phyloP scores from a whole-genome alignment of 2,888 invertebrate species.

The Pediacus dermestoides region DNA sequence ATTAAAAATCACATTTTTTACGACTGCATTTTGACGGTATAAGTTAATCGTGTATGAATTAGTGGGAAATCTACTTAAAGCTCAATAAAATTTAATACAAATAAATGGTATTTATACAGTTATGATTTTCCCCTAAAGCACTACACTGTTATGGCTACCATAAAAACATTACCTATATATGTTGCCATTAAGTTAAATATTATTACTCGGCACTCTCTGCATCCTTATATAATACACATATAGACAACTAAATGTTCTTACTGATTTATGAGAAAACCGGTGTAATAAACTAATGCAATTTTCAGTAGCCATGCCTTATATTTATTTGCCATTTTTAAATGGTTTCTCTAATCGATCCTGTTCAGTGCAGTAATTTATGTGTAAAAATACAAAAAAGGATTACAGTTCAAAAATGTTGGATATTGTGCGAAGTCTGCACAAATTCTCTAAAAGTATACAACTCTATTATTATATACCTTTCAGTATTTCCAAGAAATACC shows the following conservation, averaged over 20 bases:
- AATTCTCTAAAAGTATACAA: too few relatives aligned
- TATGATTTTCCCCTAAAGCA: constrained; percentile 34
- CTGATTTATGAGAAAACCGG: constrained; percentile 32
- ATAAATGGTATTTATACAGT: constrained; percentile 29
- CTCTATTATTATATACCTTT: background rate
- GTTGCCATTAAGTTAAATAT: constrained; percentile 45
- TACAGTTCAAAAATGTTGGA: too few relatives aligned
- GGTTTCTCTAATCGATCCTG: too few relatives aligned
- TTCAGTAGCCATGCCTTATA: constrained; percentile 32
- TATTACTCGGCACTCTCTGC: constrained; percentile 34
- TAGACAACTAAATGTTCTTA: constrained; percentile 28
- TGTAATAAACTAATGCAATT: constrained; percentile 38
- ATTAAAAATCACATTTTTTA: too few relatives aligned
- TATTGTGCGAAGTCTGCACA: too few relatives aligned
- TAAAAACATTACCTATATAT: constrained; percentile 42
- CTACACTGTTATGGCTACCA: constrained; percentile 38
- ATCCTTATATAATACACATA: constrained; percentile 17
- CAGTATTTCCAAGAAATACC: background rate
- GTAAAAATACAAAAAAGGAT: too few relatives aligned
- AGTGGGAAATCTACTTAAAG: constrained; percentile 1
- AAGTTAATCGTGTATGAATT: too few relatives aligned
- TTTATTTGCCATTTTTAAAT: too few relatives aligned
- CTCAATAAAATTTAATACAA: constrained; percentile 20
- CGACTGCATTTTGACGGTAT: too few relatives aligned
- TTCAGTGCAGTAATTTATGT: too few relatives aligned